These are phyloP conservation scores for Eudasyphora cyanicolor DNA, from an alignment of 2,888 invertebrate species.

Conservation along the genomic window DNA sequence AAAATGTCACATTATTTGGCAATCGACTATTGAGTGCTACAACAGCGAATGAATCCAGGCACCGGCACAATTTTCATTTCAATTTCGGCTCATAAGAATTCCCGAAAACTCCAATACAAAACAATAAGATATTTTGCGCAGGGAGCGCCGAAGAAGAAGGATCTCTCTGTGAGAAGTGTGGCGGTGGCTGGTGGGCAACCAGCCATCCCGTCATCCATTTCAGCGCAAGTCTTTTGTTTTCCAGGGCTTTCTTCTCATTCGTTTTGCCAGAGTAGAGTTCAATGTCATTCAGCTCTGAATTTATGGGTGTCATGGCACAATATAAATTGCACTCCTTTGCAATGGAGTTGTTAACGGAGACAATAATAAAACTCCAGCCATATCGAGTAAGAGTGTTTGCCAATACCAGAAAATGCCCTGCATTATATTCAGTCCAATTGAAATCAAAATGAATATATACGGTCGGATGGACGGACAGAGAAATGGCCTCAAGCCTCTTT, in stretches of 20 bases:
- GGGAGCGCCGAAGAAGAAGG: neutral
- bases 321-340: slow-evolving; percentile 57
- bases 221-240: slow-evolving; percentile 27
- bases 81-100: slow-evolving; percentile 21
- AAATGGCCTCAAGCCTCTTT: neutral
- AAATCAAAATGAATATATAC: neutral
- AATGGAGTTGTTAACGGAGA: slow-evolving; percentile 58
- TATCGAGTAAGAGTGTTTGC: slow-evolving; percentile 1
- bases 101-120: neutral
- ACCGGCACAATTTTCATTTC: slow-evolving; percentile 16
- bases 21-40: slow-evolving; percentile 56
- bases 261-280: too few species aligned
- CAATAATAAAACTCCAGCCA: slow-evolving; percentile 25
- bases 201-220: neutral
- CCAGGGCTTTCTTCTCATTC: slow-evolving; percentile 11
- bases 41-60: neutral
- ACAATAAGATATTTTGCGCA: slow-evolving; percentile 12
- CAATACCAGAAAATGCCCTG: neutral
- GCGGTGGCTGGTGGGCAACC: neutral
- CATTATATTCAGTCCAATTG: neutral
- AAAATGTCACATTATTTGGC: slow-evolving; percentile 63
- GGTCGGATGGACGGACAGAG: neutral
- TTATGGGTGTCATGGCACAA: slow-evolving; percentile 63
- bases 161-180: neutral
- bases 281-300: slow-evolving; percentile 59